Evolutionary conservation across 2,113 vertebrate species (phyloP), one percentile per base, ranked within the genome.

Genomic region (Nothoprocta perdicaria): DNA sequence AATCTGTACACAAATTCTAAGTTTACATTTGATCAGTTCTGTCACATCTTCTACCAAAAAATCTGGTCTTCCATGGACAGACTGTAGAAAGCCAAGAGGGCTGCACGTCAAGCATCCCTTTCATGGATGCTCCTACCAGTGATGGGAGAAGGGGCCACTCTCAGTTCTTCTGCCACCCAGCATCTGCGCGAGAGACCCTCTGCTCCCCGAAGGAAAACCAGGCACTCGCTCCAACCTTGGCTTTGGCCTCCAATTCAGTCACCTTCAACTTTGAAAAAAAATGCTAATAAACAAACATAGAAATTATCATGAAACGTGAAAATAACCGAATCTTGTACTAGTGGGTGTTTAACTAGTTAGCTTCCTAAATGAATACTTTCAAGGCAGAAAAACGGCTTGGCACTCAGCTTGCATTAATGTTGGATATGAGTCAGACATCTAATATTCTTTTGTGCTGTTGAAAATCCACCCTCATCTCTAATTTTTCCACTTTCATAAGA

Each of bases 401-500:
- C 46, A 74, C 71, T 77, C 90, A 73, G 92, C 84, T 84, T 73
- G 55, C 19, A 55, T 86, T 93, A 76, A 89, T 83, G 92, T 77
- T 38, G 79, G 18, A 26, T 82, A 65, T 76, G 78, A 95, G 84
- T 95, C 81, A 92, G 84, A 85, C 63, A 77, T 46, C 63, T 46
- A 94, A 89, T 84, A 93, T 82, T 94, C 86, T 78, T 92, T 76
- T 67, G 33, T 89, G 84, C 75, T 55, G 68, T 33, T 91, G 76
- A 91, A 95, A 94, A 93, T 80, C 90, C 80, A 88, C 89, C 84
- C 80, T 90, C 27, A 0, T 60, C 81, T 94, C 89, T 88, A 90
- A 89, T 82, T 88, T 65, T 43, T 83, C 1, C 61, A 82, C 74
- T 92, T 88, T 81, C 67, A 18, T 43, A 63, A 77, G 67, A 94